Conservation (phyloP, 2,797 vertebrate genomes). For the Crypturellus tataupa region DNA sequence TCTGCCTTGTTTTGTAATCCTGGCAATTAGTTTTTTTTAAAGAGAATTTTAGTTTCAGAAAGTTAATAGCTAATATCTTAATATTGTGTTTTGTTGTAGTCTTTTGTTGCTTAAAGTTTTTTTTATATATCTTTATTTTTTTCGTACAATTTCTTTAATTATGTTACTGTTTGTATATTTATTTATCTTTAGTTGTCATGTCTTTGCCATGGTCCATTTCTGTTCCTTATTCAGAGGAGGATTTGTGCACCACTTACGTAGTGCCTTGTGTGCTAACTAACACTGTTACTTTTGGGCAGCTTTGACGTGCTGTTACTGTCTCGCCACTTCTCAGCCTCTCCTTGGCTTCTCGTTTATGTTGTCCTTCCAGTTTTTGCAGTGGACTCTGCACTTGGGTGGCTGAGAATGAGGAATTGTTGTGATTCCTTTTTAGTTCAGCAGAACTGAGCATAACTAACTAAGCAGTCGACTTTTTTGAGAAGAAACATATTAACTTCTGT, state of each 20-base stretch:
- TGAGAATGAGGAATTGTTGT: neutral
- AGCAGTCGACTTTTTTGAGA: slow-evolving; percentile 15
- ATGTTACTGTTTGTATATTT: slow-evolving; percentile 58
- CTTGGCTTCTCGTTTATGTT: slow-evolving; percentile 39
- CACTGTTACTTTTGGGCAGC: slow-evolving; percentile 23
- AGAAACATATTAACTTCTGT: slow-evolving; percentile 51
- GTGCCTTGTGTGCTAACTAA: slow-evolving; percentile 71
- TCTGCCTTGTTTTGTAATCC: slow-evolving; percentile 35
- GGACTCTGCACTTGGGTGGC: slow-evolving; percentile 16
- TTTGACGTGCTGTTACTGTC: neutral
- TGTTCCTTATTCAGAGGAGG: slow-evolving; percentile 44
- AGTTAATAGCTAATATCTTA: slow-evolving; percentile 27
- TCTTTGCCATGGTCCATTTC: slow-evolving; percentile 77
- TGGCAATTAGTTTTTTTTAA: neutral
- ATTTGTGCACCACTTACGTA: neutral
- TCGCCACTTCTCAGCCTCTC: slow-evolving; percentile 42
- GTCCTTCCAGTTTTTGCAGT: slow-evolving; percentile 35
- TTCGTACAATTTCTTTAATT: slow-evolving; percentile 49
- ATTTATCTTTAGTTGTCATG: slow-evolving; percentile 58
- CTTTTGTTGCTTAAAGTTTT: slow-evolving; percentile 37
- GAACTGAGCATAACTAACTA: neutral
- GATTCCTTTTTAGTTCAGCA: neutral
- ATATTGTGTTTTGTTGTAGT: slow-evolving; percentile 45
- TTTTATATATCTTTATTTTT: slow-evolving; percentile 36
- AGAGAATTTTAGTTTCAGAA: slow-evolving; percentile 37